Base-by-base conservation (phyloP, 2,888 invertebrate genomes). In the Mimumesa dahlbomi region DNA sequence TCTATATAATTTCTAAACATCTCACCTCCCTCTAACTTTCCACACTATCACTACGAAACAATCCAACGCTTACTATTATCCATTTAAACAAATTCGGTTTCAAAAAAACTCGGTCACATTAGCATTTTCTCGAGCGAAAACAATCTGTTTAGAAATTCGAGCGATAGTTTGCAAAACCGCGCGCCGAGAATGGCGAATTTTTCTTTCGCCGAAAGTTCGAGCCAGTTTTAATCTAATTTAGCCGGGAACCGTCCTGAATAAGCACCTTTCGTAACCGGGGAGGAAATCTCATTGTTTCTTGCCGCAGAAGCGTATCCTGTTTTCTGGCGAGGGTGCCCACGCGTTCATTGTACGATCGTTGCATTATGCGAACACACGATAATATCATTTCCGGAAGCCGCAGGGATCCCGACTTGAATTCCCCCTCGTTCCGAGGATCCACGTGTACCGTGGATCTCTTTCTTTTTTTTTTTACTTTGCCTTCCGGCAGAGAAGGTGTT, bases 301-400 rank as follows among this genome's bases (percentile, higher is more conserved):
- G 7, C 14, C 7, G 49, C 38, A 52, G 71, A 58, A 31, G 58
- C 59, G 71, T 63, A 75, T 75, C 62, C 66, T 56, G 66, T 50
- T 66, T 54, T 58, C 69, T 38, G 69, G 57, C 56, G 57, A 29
- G 34, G 49, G 14, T 63, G 61, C 70, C 64, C 67, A 77, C 78
- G 61, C 76, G 56, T 67, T 77, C 71, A 73, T 77, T 66, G 54
- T 42, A 31, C 46, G 66, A 45, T 42, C 59, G 21, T 63, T 53
- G 66, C 66, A 53, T 66, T 75, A 75, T 59, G 45, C 49, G 59
- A 70, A 57, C 38, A 52, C 54, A 57, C 43, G 74, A 73, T 77
- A 73, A 77, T 67, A 67, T 77, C 70, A 31, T 74, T 77, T 67
- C 66, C 67, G 74, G 74, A 70, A 77, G 74, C 64, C 42, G 7